Base-by-base conservation (phyloP, 2,888 invertebrate species). In the Erebia ligea region DNA sequence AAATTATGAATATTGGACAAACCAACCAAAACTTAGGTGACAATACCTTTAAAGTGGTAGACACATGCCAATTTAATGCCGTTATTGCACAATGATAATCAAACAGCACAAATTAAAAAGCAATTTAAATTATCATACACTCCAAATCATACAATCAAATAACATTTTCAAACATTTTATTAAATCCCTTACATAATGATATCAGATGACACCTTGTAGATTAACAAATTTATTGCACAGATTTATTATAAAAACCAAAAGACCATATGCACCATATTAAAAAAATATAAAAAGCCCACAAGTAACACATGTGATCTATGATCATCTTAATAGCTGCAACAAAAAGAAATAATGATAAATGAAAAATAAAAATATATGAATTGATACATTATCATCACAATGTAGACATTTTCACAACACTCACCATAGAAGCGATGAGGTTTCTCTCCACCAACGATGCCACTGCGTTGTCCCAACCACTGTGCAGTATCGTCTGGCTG, bases 341-440 rank as follows among this genome's bases (percentile, higher is more conserved):
- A 87, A 86, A 88, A 88, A 86, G 42, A 50, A 87, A 86, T 85
- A 87, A 86, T 76, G 81, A 81, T 73, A 75, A 79, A 78, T 75
- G 72, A 73, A 73, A 73, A 34, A 34, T 34, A 69, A 57, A 54
- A 17, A 67, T 25, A 65, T 8, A 50, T 69, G 21, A 45, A 57
- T 21, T 52, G 17, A 59, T 42, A 66, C n/a, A 11, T 13, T n/a
- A 21, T 21, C 42, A 52, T 11, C 57, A 62, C 45, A 48, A 57
- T 54, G 25, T 19, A 19, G 21, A 40, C 58, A 54, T 66, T 17
- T 56, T 61, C n/a, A 48, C 61, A 54, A 48, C 63, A 91, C 94
- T 94, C 85, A 94, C 94, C 94, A 86, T 94, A 93, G 81, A 94
- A 94, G 79, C 94, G 91, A 76, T 87, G 93, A 62, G 91, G 91